These are phyloP conservation scores for Limnephilus lunatus DNA, from an alignment of 2,888 invertebrate genomes.

Conservation along the genomic window DNA sequence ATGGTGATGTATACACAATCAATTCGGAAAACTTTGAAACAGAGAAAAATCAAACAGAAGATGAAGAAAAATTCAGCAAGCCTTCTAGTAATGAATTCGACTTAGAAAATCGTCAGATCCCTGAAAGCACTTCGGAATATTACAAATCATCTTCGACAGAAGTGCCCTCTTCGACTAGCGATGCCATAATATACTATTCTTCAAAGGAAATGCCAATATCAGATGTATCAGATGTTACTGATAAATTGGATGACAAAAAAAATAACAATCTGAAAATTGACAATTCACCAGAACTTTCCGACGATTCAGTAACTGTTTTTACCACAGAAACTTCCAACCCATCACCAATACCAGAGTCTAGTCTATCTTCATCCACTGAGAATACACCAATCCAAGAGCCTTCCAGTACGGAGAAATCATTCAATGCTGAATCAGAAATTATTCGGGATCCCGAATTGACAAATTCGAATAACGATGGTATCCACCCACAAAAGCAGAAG, in stretches of 20 bases:
- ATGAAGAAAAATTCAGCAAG: slow-evolving; percentile 16
- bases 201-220: slow-evolving; percentile 17
- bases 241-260: background rate
- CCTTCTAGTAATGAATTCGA: slow-evolving; percentile 15
- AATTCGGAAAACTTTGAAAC: slow-evolving; percentile 39
- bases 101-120: slow-evolving; percentile 1
- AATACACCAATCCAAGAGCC: background rate
- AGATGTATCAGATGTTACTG: background rate
- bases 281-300: slow-evolving; percentile 2
- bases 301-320: slow-evolving; percentile 54
- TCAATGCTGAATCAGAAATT: slow-evolving; percentile 33
- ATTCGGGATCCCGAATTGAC: slow-evolving; percentile 32
- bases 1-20: slow-evolving; percentile 12
- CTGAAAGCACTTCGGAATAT: slow-evolving; percentile 32
- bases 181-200: slow-evolving; percentile 5
- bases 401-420: slow-evolving; percentile 35
- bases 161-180: background rate
- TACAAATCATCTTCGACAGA: slow-evolving; percentile 26
- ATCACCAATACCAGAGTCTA: slow-evolving; percentile 37
- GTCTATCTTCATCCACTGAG: slow-evolving; percentile 32
- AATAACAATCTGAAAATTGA: slow-evolving; percentile 13
- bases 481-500: slow-evolving; percentile 63
- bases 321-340: slow-evolving; percentile 46
- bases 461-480: slow-evolving; percentile 38
- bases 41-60: slow-evolving; percentile 42